Evolutionary conservation across 92 coral and sea anemone species (phyloP).

Genomic region (Ricordea florida): DNA sequence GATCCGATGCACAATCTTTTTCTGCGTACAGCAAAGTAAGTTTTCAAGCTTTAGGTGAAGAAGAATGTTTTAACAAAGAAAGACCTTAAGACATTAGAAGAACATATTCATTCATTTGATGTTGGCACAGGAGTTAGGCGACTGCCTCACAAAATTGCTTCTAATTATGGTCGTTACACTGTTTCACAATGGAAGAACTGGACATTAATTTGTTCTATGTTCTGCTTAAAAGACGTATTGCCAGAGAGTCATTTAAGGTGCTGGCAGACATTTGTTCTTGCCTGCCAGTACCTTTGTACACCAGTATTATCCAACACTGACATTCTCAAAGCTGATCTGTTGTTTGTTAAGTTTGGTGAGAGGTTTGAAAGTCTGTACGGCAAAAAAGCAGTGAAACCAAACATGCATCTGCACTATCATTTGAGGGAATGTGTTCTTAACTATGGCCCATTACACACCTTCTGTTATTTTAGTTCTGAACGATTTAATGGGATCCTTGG

Average conservation of each 20-base stretch:
- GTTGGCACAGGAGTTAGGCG: no score
- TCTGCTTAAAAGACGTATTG: constrained; percentile 5
- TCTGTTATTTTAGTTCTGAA: constrained; percentile 66
- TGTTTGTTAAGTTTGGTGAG: constrained; percentile 51
- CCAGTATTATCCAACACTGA: constrained; percentile 33
- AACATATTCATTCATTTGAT: constrained; percentile 5
- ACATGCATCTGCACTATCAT: constrained; percentile 65
- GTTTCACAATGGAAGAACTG: constrained; percentile 55
- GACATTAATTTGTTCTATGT: constrained; percentile 34
- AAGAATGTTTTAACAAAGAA: background rate
- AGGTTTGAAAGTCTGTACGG: constrained; percentile 43
- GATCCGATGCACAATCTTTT: no score
- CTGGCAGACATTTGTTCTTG: no score
- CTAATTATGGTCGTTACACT: constrained; percentile 55
- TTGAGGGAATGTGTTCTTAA: constrained; percentile 50
- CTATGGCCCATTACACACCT: constrained; percentile 58
- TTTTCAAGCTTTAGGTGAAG: constrained; percentile 32
- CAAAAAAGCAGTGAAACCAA: constrained; percentile 39
- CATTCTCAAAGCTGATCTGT: constrained; percentile 27
- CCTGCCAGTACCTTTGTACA: constrained; percentile 2
- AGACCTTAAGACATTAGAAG: background rate
- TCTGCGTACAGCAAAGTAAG: constrained; percentile 21
- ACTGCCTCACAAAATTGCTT: constrained; percentile 40
- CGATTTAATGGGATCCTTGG: constrained; percentile 56
- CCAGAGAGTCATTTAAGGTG: constrained; percentile 22